These are phyloP conservation scores for Vollenhovia emeryi DNA, from an alignment of 1,140 invertebrate genomes.

Conservation along the genomic window DNA sequence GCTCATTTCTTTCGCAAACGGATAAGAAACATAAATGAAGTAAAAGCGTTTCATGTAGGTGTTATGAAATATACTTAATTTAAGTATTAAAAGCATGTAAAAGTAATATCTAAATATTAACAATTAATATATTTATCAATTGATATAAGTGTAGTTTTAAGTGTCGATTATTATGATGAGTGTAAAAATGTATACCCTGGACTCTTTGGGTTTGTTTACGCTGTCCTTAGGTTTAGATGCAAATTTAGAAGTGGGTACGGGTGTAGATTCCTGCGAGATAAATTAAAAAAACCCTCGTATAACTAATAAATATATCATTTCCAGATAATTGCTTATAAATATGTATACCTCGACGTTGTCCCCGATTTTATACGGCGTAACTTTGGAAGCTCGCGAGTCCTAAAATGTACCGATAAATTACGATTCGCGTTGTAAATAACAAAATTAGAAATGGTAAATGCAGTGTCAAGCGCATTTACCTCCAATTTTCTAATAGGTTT, in stretches of 20 bases:
- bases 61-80: not conserved
- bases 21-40: not conserved
- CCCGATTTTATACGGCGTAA: not conserved
- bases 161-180: not conserved
- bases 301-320: slow-evolving; percentile 8
- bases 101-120: not conserved
- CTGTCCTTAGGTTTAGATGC: not conserved
- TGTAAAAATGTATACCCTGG: slow-evolving; percentile 30
- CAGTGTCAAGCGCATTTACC: not conserved
- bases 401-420: slow-evolving; percentile 43
- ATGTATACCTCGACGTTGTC: slow-evolving; percentile 31
- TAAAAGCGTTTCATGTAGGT: not conserved
- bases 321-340: not conserved
- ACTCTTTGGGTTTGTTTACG: slow-evolving; percentile 11
- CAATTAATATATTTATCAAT: not conserved
- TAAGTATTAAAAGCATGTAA: not conserved
- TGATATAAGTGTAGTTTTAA: not conserved
- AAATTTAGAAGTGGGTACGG: slow-evolving; percentile 1
- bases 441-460: slow-evolving; percentile 15
- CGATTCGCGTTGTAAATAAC: not conserved
- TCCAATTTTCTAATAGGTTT: slow-evolving; percentile 27
- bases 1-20: not conserved
- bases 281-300: slow-evolving; percentile 43
- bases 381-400: slow-evolving; percentile 19
- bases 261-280: slow-evolving; percentile 1